Evolutionary conservation across 2,888 invertebrate genomes (phyloP).

Genomic region (Geotrupes spiniger): DNA sequence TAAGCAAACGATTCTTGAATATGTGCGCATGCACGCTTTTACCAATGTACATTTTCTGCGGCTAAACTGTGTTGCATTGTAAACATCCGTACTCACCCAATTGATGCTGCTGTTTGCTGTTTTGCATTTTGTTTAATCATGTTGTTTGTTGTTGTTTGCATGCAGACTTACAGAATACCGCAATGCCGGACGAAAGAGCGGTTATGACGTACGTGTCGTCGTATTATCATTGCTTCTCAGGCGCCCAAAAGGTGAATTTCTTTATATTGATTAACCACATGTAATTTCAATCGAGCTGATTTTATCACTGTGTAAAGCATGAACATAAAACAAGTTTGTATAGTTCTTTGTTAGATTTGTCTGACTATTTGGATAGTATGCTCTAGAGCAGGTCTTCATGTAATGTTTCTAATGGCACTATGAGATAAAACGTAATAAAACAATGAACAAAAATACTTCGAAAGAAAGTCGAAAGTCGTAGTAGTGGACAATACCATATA

Average conservation of each 20-base stretch:
- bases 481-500: no score
- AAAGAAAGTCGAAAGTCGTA: no score
- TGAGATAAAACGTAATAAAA: no score
- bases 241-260: slow-evolving; percentile 93
- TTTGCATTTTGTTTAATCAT: slow-evolving; percentile 19
- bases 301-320: background rate
- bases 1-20: no score
- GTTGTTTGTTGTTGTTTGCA: slow-evolving; percentile 49
- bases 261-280: slow-evolving; percentile 1
- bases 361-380: no score
- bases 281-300: no score
- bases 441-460: no score
- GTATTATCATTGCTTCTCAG: slow-evolving; percentile 99
- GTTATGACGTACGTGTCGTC: slow-evolving; percentile 99
- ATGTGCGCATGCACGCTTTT: no score
- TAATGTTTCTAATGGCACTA: no score
- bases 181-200: slow-evolving; percentile 98
- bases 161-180: slow-evolving; percentile 95
- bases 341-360: slow-evolving; percentile 7
- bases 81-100: background rate
- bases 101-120: slow-evolving; percentile 1
- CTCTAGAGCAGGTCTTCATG: no score
- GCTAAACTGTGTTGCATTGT: no score
- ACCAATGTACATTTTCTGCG: no score
- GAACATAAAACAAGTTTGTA: background rate